Percentiles rank a stretch among this genome's conserved stretches.
These are phyloP conservation scores for Ephydatia muelleri DNA, from an alignment of 37 sponge, comb jelly and placozoan species.

Conservation along the genomic window DNA sequence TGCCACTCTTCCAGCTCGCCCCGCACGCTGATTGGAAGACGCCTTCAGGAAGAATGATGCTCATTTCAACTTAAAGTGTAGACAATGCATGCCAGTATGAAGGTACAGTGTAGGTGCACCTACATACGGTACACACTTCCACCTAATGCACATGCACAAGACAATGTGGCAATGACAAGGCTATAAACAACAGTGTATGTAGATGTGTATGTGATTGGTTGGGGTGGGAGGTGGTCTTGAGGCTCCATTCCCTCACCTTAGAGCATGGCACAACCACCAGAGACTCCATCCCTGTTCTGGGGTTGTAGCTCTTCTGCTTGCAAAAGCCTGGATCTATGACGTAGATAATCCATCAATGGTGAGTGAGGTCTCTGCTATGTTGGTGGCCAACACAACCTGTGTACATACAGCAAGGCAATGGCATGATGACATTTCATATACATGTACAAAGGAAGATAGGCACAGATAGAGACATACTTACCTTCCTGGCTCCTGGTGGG, in stretches of 20 bases:
- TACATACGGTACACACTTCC: not conserved
- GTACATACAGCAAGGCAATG: not conserved
- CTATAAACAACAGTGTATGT: not conserved
- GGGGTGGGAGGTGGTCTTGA: too few relatives aligned
- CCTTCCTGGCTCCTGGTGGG: constrained; percentile 98
- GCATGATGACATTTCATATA: not conserved
- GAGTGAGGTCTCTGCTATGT: constrained; percentile 98
- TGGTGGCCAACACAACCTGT: constrained; percentile 96
- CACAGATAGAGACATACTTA: not conserved
- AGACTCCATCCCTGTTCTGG: constrained; percentile 91
- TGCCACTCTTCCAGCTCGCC: constrained; percentile 96
- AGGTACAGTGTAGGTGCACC: too few relatives aligned
- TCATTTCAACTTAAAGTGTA: not conserved
- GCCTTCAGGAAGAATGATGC: constrained; percentile 77
- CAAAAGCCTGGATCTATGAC: constrained; percentile 99
- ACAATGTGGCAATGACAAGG: too few relatives aligned
- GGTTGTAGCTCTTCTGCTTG: constrained; percentile 97
- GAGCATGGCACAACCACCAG: constrained; percentile 90
- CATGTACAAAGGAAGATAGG: not conserved
- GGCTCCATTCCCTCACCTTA: constrained; percentile 42
- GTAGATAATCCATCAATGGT: constrained; percentile 98
- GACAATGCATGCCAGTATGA: too few relatives aligned
- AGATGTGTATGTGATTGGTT: not conserved
- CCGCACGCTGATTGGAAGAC: constrained; percentile 97
- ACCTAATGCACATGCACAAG: constrained; percentile 5